Percentiles rank a stretch among this genome's conserved stretches.
Evolutionary conservation across 2,888 invertebrate species (phyloP).

Genomic region (Plebejus argus): DNA sequence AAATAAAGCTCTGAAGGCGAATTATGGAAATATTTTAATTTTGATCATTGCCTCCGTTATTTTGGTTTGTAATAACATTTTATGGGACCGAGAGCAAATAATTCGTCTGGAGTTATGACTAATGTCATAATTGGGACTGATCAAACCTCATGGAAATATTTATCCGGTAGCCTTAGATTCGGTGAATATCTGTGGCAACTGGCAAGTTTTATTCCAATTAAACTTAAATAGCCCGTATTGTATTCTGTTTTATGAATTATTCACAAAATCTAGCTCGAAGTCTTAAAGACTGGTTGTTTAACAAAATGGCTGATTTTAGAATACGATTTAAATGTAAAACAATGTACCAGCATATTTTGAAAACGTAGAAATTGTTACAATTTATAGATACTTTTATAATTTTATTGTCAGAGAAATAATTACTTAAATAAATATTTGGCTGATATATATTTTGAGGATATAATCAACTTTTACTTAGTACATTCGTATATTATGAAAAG

Average conservation of each 20-base stretch:
- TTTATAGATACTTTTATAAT: not conserved
- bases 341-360: not conserved
- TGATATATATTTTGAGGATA: not conserved
- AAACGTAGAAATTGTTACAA: not conserved
- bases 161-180: conserved; percentile 2
- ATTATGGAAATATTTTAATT: conserved; percentile 47
- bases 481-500: conserved; percentile 1
- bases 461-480: not conserved
- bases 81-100: conserved; percentile 6
- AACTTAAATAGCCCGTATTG: conserved; percentile 8
- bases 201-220: conserved; percentile 28
- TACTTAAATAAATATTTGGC: not conserved
- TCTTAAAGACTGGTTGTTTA: conserved; percentile 19
- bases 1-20: conserved; percentile 46
- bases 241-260: conserved; percentile 23
- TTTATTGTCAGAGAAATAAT: not conserved
- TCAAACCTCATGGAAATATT: conserved; percentile 1
- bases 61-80: conserved; percentile 26
- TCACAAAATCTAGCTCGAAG: conserved; percentile 4
- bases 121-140: conserved; percentile 20
- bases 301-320: conserved; percentile 21
- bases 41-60: conserved; percentile 36
- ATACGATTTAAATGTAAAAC: conserved; percentile 19
- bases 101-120: conserved; percentile 10
- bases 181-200: not conserved